Conservation (phyloP, 2,797 vertebrate genomes). For the Pseudomugil gertrudae region DNA sequence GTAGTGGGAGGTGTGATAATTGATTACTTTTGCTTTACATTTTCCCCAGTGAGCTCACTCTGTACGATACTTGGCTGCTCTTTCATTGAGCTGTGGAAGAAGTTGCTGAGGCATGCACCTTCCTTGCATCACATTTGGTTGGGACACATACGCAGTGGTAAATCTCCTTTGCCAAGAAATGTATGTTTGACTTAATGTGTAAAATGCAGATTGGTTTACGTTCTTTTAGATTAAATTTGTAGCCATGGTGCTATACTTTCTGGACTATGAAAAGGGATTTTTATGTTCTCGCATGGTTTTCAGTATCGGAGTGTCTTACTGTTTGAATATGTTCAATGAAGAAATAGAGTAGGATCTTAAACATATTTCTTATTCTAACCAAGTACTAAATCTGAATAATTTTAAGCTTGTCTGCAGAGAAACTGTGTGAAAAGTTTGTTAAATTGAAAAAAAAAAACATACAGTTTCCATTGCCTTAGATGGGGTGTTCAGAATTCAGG, state of each 20-base stretch:
- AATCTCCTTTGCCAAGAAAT: slow-evolving; percentile 43
- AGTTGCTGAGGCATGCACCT: slow-evolving; percentile 69
- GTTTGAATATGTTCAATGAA: neutral
- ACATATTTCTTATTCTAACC: neutral
- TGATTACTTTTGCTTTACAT: slow-evolving; percentile 78
- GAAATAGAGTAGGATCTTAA: neutral
- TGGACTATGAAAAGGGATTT: neutral
- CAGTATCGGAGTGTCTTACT: neutral
- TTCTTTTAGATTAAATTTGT: neutral
- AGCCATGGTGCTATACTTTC: slow-evolving; percentile 6
- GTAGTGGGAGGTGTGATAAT: slow-evolving; percentile 73
- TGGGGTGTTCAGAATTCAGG: slow-evolving; percentile 23
- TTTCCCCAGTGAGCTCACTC: slow-evolving; percentile 69
- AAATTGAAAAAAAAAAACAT: slow-evolving; percentile 17
- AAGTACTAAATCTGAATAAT: slow-evolving; percentile 4
- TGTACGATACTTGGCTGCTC: slow-evolving; percentile 52
- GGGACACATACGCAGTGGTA: slow-evolving; percentile 33
- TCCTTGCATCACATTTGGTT: slow-evolving; percentile 63
- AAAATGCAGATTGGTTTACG: slow-evolving; percentile 19
- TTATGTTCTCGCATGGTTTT: neutral
- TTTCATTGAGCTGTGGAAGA: slow-evolving; percentile 68
- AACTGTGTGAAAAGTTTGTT: slow-evolving; percentile 24
- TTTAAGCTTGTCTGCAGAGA: slow-evolving; percentile 8
- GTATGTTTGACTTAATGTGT: slow-evolving; percentile 12
- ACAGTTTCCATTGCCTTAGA: slow-evolving; percentile 25